Evolutionary conservation across 2,113 vertebrate genomes (phyloP).

Genomic region (Mungos mungo): DNA sequence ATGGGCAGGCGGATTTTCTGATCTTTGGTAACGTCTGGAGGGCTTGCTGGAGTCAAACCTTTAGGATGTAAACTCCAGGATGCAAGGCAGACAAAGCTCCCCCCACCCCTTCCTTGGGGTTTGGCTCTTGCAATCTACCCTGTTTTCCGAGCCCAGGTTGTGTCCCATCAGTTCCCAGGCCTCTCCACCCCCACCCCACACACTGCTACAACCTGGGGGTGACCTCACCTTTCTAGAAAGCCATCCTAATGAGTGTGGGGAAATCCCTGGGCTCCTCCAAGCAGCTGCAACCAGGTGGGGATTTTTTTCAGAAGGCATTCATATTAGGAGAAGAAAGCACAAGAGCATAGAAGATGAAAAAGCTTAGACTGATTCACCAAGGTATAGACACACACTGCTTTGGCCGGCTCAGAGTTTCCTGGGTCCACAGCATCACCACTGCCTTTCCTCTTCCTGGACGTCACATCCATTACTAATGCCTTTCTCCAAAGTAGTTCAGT

Average conservation of each 20-base stretch:
- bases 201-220: background rate
- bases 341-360: too few species aligned
- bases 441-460: background rate
- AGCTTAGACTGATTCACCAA: too few species aligned
- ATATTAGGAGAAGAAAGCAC: background rate
- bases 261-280: background rate
- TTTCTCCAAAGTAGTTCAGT: background rate
- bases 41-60: background rate
- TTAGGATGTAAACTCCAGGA: background rate
- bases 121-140: background rate
- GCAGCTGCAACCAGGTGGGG: background rate
- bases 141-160: background rate
- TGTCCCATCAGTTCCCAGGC: background rate
- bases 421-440: accelerated
- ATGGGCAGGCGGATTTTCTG: background rate
- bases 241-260: background rate
- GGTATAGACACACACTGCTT: too few species aligned
- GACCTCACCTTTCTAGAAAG: background rate
- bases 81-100: accelerated
- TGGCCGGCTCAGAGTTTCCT: background rate
- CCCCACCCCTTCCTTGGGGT: background rate
- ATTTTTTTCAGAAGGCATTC: background rate
- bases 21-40: background rate
- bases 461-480: background rate
- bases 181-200: too few species aligned